A percentile compares a stretch with the other conserved stretches of the same genome.
phyloP scores from a whole-genome alignment of 2,797 vertebrate species.

The Anabacerthia variegaticeps region DNA sequence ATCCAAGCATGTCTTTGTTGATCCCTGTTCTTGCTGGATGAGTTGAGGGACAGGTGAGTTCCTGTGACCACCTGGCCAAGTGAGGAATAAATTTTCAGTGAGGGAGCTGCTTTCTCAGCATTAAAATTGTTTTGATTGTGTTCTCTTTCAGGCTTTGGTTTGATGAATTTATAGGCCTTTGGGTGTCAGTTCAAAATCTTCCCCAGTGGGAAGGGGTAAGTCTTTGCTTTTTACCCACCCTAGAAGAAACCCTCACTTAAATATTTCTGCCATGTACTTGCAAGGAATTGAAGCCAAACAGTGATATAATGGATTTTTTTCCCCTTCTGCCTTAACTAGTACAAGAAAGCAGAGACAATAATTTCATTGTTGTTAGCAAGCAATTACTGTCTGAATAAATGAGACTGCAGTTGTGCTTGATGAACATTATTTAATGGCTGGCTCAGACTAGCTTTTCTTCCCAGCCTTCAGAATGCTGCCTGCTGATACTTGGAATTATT shows the following conservation, averaged over 20 bases:
- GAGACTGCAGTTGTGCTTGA: not conserved
- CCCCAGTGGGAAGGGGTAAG: conserved; percentile 97
- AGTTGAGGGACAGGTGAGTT: not conserved
- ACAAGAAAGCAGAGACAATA: not conserved
- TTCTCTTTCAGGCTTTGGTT: conserved; percentile 90
- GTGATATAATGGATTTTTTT: not conserved
- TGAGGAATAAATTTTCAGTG: not conserved
- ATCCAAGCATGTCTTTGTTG: fast-evolving
- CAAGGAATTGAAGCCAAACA: not conserved
- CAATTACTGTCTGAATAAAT: conserved; percentile 5
- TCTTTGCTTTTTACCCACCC: conserved; percentile 5
- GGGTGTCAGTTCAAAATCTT: conserved; percentile 96
- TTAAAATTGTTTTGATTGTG: not conserved
- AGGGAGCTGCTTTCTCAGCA: not conserved
- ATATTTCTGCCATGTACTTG: not conserved
- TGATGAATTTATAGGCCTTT: conserved; percentile 91
- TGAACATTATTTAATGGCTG: not conserved
- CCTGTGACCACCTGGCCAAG: not conserved
- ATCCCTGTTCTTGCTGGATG: not conserved
- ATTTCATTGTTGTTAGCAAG: not conserved
- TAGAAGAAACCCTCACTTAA: not conserved
- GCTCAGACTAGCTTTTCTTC: not conserved
- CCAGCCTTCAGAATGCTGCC: not conserved
- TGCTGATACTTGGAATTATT: not conserved
- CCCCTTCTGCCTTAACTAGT: not conserved